phyloP scores from a whole-genome alignment of 2,888 invertebrate species.

The Phortica magna region DNA sequence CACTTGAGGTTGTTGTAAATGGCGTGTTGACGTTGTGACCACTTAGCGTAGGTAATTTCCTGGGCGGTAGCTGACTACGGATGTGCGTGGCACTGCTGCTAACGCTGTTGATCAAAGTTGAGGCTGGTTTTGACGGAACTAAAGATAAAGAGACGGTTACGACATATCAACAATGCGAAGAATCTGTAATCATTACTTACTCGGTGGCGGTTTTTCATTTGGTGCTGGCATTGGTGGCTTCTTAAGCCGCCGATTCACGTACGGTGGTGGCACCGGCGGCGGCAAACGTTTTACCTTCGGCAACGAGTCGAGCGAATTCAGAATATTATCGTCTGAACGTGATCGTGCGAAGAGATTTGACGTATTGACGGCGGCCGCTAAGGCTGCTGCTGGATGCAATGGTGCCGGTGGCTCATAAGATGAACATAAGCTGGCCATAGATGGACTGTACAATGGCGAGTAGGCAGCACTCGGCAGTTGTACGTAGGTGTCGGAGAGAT shows the following conservation, averaged over 20 bases:
- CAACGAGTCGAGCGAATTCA: constrained; percentile 82
- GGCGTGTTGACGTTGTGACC: constrained; percentile 68
- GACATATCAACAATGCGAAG: neutral
- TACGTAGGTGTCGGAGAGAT: constrained; percentile 86
- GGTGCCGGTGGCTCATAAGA: constrained; percentile 84
- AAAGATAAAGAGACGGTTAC: constrained; percentile 32
- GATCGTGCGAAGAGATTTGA: constrained; percentile 82
- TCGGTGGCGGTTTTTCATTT: constrained; percentile 77
- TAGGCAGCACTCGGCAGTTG: constrained; percentile 81
- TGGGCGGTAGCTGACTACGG: constrained; percentile 62
- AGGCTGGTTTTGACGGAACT: constrained; percentile 75
- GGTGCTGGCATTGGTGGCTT: constrained; percentile 80
- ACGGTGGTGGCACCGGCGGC: constrained; percentile 81
- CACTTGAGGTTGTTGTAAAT: constrained; percentile 73
- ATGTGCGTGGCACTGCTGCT: constrained; percentile 41
- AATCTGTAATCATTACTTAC: constrained; percentile 63
- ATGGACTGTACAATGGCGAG: constrained; percentile 83
- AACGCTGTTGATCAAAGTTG: constrained; percentile 45
- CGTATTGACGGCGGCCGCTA: constrained; percentile 71
- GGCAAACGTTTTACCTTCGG: constrained; percentile 80
- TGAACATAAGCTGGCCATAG: constrained; percentile 83
- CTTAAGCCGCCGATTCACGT: constrained; percentile 75
- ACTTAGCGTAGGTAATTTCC: constrained; percentile 69
- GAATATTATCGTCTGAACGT: constrained; percentile 89
- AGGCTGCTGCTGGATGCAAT: constrained; percentile 79